These are phyloP conservation scores for Eurois occulta DNA, from an alignment of 2,888 invertebrate genomes.

Conservation along the genomic window DNA sequence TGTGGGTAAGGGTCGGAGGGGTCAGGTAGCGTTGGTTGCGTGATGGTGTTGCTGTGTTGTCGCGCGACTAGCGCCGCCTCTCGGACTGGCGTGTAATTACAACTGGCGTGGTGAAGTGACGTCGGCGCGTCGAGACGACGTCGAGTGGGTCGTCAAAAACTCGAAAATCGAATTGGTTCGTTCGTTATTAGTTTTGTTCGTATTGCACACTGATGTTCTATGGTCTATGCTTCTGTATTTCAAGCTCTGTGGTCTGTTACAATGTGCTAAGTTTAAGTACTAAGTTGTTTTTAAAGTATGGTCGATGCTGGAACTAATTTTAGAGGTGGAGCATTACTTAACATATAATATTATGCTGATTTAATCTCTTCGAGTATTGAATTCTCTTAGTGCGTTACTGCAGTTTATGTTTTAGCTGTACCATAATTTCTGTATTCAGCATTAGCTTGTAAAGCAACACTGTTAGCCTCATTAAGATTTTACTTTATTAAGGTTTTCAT, in stretches of 20 bases:
- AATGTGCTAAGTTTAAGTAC: constrained; percentile 33
- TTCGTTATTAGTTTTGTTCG: constrained; percentile 73
- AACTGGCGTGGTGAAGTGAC: constrained; percentile 70
- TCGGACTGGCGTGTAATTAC: constrained; percentile 78
- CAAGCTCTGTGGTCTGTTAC: constrained; percentile 14
- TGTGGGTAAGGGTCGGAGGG: constrained; percentile 55
- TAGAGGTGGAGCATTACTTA: constrained; percentile 16
- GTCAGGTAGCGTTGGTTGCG: constrained; percentile 68
- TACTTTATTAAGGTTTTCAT: constrained; percentile 26
- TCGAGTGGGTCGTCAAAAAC: constrained; percentile 81
- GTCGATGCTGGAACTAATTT: constrained; percentile 25
- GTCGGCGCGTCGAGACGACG: constrained; percentile 71
- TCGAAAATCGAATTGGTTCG: constrained; percentile 79
- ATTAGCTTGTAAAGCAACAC: constrained; percentile 17
- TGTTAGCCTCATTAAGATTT: constrained; percentile 20
- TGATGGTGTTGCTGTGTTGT: constrained; percentile 62
- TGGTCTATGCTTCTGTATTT: constrained; percentile 26
- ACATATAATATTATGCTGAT: constrained; percentile 30
- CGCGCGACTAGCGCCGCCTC: constrained; percentile 72
- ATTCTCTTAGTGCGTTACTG: constrained; percentile 15
- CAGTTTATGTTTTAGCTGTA: constrained; percentile 34
- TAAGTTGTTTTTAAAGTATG: constrained; percentile 10
- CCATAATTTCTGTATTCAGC: constrained; percentile 1
- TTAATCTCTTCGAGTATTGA: constrained; percentile 42
- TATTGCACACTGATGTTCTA: constrained; percentile 53